Base-by-base conservation (phyloP, 1,140 invertebrate species). In the Vanessa tameamea region DNA sequence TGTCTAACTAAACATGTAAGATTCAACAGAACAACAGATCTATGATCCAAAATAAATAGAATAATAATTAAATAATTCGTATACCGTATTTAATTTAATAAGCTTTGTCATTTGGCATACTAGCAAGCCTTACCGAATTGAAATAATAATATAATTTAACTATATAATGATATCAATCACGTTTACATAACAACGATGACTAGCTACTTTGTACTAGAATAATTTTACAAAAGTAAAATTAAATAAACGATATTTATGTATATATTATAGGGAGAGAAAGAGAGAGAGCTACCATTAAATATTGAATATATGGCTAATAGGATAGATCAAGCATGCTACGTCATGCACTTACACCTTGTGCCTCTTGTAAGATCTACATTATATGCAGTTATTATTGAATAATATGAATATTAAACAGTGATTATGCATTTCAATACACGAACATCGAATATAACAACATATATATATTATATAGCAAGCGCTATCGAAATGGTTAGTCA, bases 141-240 rank as follows among this genome's bases (percentile, higher is more conserved):
- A 53, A 53, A 73, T 43, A 63, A 26, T 63, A 64, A 59, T 66
- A 67, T 61, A 61, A 61, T 71, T 68, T 64, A 26, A 64, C 65
- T 73, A 73, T 67, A 68, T 73, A 68, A 65, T 68, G 65, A 43
- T 47, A 47, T 43, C 67, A 43, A 70, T 57, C 69, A 70, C 67
- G 57, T 76, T 68, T 63, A 81, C 75, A 78, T 69, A 72, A 84
- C 81, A 78, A 84, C 82, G 76, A 86, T 85, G 88, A 92, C 88
- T 89, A 92, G 86, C 90, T 89, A 89, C 85, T 89, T 90, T 92
- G 87, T 89, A 90, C 87, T 88, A 78, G 74, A 75, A 82, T 78
- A 66, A 16, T 72, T 77, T 78, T 73, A 79, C 64, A 77, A 55
- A 75, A 51, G 64, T 69, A 72, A 47, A 53, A 68, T 63, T 64